A percentile compares a stretch with the other conserved stretches of the same genome.
These are phyloP conservation scores for Ramphastos sulfuratus DNA, from an alignment of 2,113 vertebrate genomes.

Conservation along the genomic window DNA sequence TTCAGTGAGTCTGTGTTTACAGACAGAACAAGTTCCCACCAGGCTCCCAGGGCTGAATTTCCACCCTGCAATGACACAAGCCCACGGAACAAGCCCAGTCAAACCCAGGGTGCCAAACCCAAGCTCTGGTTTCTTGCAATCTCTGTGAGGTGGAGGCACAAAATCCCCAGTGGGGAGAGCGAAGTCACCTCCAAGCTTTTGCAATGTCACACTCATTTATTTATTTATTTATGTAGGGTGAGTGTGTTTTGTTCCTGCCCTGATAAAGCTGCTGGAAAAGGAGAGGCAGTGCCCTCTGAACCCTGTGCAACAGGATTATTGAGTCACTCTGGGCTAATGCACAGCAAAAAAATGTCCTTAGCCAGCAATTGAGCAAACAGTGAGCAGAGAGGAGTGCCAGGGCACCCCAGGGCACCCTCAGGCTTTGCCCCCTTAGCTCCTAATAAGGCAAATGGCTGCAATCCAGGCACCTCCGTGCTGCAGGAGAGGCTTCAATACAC, in stretches of 20 bases:
- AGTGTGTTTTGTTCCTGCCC: neutral
- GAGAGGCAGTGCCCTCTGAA: constrained; percentile 36
- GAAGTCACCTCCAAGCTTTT: constrained; percentile 1
- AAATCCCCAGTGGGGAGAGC: neutral
- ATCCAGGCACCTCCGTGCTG: neutral
- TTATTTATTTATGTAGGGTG: neutral
- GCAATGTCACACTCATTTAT: neutral
- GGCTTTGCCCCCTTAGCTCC: neutral
- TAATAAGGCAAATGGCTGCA: neutral
- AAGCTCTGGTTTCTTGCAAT: neutral
- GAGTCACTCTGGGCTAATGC: neutral
- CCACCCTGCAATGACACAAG: neutral
- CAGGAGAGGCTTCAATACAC: neutral
- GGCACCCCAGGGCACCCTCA: neutral
- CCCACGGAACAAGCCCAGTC: neutral
- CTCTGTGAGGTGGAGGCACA: neutral
- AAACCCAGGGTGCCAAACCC: accelerated
- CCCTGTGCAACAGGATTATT: constrained; percentile 4
- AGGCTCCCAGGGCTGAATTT: accelerated
- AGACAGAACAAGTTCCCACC: neutral
- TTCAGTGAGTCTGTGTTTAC: too few species aligned
- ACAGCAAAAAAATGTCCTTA: neutral
- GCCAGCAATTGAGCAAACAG: constrained; percentile 23
- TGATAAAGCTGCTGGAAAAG: neutral
- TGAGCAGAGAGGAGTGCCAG: neutral